phyloP scores from a whole-genome alignment of 2,113 vertebrate genomes.

The Dryoscopus gambensis region DNA sequence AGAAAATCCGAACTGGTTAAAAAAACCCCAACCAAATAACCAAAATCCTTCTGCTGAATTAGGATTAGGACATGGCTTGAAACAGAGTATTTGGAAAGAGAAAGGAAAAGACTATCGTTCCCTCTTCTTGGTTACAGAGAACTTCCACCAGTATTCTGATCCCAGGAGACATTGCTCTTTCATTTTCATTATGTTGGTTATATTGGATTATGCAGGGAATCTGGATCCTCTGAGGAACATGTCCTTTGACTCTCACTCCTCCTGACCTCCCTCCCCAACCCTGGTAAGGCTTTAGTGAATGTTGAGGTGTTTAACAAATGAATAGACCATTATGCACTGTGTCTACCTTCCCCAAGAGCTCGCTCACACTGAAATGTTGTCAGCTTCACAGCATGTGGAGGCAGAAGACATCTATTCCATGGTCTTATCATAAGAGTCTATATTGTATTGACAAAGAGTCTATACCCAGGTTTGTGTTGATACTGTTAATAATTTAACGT shows the following conservation, averaged over 20 bases:
- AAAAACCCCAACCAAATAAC: neutral
- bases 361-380: neutral
- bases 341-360: neutral
- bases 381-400: neutral
- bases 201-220: neutral
- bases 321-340: neutral
- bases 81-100: neutral
- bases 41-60: neutral
- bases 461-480: neutral
- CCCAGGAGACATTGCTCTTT: neutral
- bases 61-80: neutral
- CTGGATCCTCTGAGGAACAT: neutral
- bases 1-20: neutral
- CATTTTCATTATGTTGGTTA: neutral
- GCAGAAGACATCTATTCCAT: neutral
- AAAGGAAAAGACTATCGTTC: neutral
- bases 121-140: neutral
- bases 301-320: neutral
- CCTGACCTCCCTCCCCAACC: neutral
- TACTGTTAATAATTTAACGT: neutral
- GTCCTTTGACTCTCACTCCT: neutral
- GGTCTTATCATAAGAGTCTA: neutral
- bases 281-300: neutral
- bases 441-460: neutral
- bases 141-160: neutral